These are phyloP conservation scores for Phallusia fumigata DNA, from an alignment of 23 tunicate genomes.

Conservation along the genomic window DNA sequence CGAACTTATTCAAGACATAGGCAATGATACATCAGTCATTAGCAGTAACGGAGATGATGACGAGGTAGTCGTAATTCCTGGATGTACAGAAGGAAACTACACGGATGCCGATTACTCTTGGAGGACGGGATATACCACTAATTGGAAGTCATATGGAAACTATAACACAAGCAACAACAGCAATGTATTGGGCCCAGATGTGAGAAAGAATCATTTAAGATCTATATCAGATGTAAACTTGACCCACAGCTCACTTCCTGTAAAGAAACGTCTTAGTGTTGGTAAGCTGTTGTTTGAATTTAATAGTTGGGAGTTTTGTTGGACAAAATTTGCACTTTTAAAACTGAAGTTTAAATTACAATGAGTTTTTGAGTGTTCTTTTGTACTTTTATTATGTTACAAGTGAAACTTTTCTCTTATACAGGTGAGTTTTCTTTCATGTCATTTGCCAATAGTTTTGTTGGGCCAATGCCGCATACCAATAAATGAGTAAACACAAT, in stretches of 20 bases:
- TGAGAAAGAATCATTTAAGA: background rate
- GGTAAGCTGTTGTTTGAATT: background rate
- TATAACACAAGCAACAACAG: background rate
- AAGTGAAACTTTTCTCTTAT: too few relatives aligned
- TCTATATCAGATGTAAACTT: background rate
- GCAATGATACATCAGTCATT: background rate
- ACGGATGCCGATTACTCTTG: constrained; percentile 20
- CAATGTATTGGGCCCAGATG: background rate
- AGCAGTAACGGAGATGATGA: constrained; percentile 8
- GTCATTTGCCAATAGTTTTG: too few relatives aligned
- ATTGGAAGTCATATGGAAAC: constrained; percentile 14
- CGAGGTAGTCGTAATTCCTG: constrained; percentile 16
- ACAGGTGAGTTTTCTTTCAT: too few relatives aligned
- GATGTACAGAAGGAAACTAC: constrained; percentile 1
- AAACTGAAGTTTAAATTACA: too few relatives aligned
- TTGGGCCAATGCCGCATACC: too few relatives aligned
- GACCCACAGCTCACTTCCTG: background rate
- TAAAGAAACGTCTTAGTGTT: constrained; percentile 16
- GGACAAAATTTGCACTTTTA: too few relatives aligned
- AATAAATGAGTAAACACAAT: too few relatives aligned
- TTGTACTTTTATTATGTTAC: too few relatives aligned
- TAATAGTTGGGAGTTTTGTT: too few relatives aligned
- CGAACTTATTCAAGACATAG: constrained; percentile 1
- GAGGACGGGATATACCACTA: constrained; percentile 27
- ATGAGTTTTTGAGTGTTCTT: too few relatives aligned